Conservation (phyloP, 2,888 invertebrate genomes). For the Thelaira solivaga region DNA sequence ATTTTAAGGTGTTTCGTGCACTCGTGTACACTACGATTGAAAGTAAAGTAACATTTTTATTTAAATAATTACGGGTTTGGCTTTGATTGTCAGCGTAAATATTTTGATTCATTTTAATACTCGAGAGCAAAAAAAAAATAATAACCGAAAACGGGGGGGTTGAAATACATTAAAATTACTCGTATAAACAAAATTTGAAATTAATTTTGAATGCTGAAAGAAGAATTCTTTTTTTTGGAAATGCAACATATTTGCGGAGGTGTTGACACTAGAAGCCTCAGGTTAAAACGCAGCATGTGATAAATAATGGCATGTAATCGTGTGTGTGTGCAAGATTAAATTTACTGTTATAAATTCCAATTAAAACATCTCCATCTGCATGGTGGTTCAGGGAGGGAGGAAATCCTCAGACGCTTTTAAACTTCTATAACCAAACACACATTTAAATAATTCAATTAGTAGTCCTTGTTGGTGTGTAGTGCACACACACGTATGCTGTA, state of each 20-base stretch:
- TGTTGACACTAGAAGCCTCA: slow-evolving; percentile 50
- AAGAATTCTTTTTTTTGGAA: slow-evolving; percentile 17
- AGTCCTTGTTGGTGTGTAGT: background rate
- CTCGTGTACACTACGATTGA: background rate
- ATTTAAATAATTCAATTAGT: slow-evolving; percentile 49
- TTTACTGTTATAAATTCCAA: slow-evolving; percentile 31
- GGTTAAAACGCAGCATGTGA: slow-evolving; percentile 51
- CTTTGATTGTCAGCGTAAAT: slow-evolving; percentile 57
- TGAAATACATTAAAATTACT: slow-evolving; percentile 21
- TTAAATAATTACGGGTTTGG: slow-evolving; percentile 55
- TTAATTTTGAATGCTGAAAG: slow-evolving; percentile 34
- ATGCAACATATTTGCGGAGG: slow-evolving; percentile 58
- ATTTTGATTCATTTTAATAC: slow-evolving; percentile 38
- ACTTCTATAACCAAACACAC: slow-evolving; percentile 23
- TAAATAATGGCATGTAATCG: slow-evolving; percentile 5
- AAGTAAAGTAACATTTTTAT: slow-evolving; percentile 47
- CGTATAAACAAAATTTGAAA: slow-evolving; percentile 28
- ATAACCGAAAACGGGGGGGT: slow-evolving; percentile 15
- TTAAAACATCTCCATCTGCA: slow-evolving; percentile 15
- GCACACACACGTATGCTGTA: no score
- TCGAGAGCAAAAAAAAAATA: background rate
- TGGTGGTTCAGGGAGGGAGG: background rate
- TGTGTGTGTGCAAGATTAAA: slow-evolving; percentile 45
- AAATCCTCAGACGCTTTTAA: slow-evolving; percentile 1
- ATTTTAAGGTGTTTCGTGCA: background rate